Percentiles rank a stretch among this genome's conserved stretches.
phyloP scores from a whole-genome alignment of 2,797 vertebrate genomes.

The Tamandua tetradactyla region DNA sequence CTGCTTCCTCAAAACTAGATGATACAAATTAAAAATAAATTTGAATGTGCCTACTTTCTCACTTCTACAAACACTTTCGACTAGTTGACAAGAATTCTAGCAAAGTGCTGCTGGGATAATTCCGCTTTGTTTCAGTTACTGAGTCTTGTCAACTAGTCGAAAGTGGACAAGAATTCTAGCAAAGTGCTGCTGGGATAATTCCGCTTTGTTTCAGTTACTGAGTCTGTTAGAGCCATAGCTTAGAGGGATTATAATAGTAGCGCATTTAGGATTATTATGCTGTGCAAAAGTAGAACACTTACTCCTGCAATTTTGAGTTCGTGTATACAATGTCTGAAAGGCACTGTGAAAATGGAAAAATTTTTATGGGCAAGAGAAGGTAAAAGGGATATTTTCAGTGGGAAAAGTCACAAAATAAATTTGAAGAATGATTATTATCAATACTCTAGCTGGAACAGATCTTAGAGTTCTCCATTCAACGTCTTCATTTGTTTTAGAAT shows the following conservation, averaged over 20 bases:
- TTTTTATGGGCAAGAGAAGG: conserved; percentile 33
- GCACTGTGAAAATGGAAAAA: conserved; percentile 54
- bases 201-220: conserved; percentile 37
- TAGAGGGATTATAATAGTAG: conserved; percentile 60
- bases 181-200: conserved; percentile 39
- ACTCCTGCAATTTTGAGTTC: neutral
- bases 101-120: conserved; percentile 33
- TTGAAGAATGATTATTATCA: conserved; percentile 64
- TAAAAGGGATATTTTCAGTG: conserved; percentile 26
- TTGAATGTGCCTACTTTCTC: neutral
- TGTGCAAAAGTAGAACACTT: neutral
- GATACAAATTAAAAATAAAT: conserved; percentile 30
- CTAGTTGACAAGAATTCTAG: conserved; percentile 42
- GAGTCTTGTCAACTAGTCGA: no score
- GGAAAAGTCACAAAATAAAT: conserved; percentile 66
- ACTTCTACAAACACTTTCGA: conserved; percentile 7
- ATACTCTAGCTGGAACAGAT: conserved; percentile 51
- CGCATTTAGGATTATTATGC: conserved; percentile 16
- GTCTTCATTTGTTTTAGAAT: conserved; percentile 54
- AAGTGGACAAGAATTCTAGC: conserved; percentile 37
- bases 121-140: conserved; percentile 41
- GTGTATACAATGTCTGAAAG: conserved; percentile 33
- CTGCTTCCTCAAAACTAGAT: neutral
- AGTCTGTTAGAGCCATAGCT: conserved; percentile 30
- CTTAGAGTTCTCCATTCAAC: neutral